Evolutionary conservation across 2,797 vertebrate genomes (phyloP), one percentile per base, ranked within the genome.

Genomic region (Enteromius trimaculatus): DNA sequence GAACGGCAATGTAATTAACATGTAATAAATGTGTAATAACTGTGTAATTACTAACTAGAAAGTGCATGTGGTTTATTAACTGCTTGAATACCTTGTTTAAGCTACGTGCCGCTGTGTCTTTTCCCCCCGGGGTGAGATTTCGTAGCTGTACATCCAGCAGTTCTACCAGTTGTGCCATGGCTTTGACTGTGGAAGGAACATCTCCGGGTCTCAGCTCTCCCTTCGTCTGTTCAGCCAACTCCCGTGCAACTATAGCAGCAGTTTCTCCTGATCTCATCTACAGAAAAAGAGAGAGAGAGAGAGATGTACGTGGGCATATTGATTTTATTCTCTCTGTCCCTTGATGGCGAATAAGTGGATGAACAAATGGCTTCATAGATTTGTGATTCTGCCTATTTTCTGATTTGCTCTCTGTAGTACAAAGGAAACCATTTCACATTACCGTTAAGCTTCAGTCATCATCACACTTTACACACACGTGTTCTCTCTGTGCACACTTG

Each of bases 81-180:
- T 26, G 65, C 6, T 19, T 31, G 19, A 16, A 34, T 94, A 99
- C 98, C 98, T 99, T 99, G 81, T 97, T 99, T 65, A 99, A 90
- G 90, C 98, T 99, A 82, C 98, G 96, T 0, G 98, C 97, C 0
- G 98, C 98, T 21, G 97, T 99, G 90, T 99, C 98, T 90, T 99
- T 99, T 79, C 98, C 98, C 0, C 97, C 98, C 0, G 98, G 98
- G 4, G 98, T 99, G 84, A 99, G 93, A 92, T 98, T 99, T 58
- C 97, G 94, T 76, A 99, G 96, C 82, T 99, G 98, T 13, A 98
- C 96, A 0, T 99, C 98, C 14, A 99, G 93, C 82, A 99, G 94
- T 82, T 98, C 97, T 0, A 99, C 97, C 80, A 99, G 94, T 89
- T 99, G 97, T 29, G 97, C 97, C 98, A 99, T 98, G 88, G 97